Percentiles rank a stretch among this genome's conserved stretches.
Conservation (phyloP, 2,797 vertebrate species). For the Rhincodon typus region DNA sequence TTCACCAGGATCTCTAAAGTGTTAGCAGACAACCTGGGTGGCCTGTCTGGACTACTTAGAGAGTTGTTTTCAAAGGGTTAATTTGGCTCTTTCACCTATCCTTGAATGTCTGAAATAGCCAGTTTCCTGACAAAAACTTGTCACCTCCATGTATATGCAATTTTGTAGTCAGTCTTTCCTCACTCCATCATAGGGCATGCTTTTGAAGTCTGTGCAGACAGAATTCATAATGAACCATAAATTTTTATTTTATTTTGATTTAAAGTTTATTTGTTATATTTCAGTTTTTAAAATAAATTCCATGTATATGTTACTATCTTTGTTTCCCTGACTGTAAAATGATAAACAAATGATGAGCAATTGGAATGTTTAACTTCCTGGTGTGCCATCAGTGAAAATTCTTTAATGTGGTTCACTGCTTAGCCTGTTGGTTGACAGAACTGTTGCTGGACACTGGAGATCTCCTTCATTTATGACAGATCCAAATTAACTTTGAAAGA, state of each 20-base stretch:
- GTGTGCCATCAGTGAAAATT: not conserved
- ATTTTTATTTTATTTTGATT: not conserved
- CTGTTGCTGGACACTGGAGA: not conserved
- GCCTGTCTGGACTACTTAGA: not conserved
- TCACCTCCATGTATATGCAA: not conserved
- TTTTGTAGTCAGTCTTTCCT: not conserved
- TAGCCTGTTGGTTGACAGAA: not conserved
- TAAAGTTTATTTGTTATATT: not conserved
- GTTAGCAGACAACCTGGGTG: not conserved
- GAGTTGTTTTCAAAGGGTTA: no score
- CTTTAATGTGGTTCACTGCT: not conserved
- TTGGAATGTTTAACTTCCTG: not conserved
- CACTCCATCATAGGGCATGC: not conserved
- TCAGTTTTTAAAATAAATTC: not conserved
- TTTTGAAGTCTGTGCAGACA: not conserved
- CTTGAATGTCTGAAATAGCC: not conserved
- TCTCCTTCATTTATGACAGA: no score
- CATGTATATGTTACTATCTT: not conserved
- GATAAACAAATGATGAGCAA: not conserved
- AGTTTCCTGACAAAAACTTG: not conserved
- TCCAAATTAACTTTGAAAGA: not conserved
- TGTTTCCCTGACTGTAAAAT: not conserved
- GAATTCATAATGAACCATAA: not conserved
- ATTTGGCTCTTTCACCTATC: not conserved
- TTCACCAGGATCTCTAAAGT: not conserved